Evolutionary conservation across 92 coral and sea anemone species (phyloP), one percentile per base, ranked within the genome.

Genomic region (Hydrozoanthus gracilis): DNA sequence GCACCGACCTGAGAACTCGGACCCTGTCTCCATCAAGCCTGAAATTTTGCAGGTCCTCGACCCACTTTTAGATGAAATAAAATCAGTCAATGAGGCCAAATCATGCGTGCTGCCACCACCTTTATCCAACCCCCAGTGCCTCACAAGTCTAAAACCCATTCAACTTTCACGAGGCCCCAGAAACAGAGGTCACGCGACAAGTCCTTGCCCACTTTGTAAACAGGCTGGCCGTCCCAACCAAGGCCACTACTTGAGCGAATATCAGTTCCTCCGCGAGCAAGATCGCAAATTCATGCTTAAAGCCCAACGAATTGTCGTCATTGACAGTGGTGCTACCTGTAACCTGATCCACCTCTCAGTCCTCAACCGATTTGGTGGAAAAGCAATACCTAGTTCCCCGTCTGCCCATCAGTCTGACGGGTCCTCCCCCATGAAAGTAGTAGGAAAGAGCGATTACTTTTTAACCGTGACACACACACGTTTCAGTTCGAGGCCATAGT

Each of bases 11-110:
- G 51, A 49, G 73, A 44, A 79, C 87, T 8, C 78, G 87, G 5
- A 88, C 83, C n/a, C 68, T 76, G 4, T 83, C 77, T 88, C 71
- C 9, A 88, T 83, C 0, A 68, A 68, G 39, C 48, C 73, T 6
- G 73, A 68, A 68, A 68, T 68, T 35, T 68, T 0, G 10, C 35
- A 82, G 76, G 49, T 62, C 74, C 49, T 27, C 3, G 45, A 68
- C 49, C 39, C 47, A 4, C 48, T 68, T 68, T 7, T 68, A 68
- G 73, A 68, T 68, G 73, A 68, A 68, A 68, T 68, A 68, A 68
- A 68, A 68, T 35, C 49, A 68, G 73, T n/a, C 1, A 47, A 68
- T 8, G 73, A 68, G 73, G 73, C 46, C n/a, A 68, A 68, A 2
- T 68, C 73, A 68, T 68, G 73, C 73, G 48, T 2, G 0, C 73